These are phyloP conservation scores for Aplochiton taeniatus DNA, from an alignment of 2,797 vertebrate genomes.

Conservation along the genomic window DNA sequence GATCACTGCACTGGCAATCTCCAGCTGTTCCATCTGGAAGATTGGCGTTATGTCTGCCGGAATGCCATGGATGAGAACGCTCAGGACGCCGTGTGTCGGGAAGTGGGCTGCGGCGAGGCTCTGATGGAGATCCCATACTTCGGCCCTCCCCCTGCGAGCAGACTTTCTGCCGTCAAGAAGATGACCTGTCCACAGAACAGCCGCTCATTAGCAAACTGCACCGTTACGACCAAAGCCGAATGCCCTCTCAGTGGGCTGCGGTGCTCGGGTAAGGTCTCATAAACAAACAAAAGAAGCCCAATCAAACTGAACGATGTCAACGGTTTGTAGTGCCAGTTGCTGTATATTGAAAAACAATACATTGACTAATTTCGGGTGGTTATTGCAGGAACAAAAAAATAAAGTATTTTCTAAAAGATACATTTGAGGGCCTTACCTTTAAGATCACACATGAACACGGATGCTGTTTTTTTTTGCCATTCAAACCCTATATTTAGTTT, in stretches of 20 bases:
- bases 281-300: too few relatives aligned
- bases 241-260: background rate
- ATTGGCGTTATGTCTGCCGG: slow-evolving; percentile 14
- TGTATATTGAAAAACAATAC: too few relatives aligned
- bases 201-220: slow-evolving; percentile 13
- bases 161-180: accelerated
- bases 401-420: too few relatives aligned
- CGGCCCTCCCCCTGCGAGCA: accelerated
- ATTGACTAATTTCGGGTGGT: too few relatives aligned
- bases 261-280: slow-evolving; percentile 57
- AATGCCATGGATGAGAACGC: accelerated
- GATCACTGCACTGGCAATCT: slow-evolving; percentile 62
- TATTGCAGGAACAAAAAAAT: too few relatives aligned
- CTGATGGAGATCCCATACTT: accelerated
- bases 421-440: too few relatives aligned
- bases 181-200: accelerated
- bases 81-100: slow-evolving; percentile 39
- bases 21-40: slow-evolving; percentile 2
- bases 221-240: accelerated
- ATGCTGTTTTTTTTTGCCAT: background rate
- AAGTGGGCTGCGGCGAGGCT: slow-evolving; percentile 37
- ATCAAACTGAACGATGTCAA: too few relatives aligned
- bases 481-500: background rate
- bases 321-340: too few relatives aligned
- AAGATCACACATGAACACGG: too few relatives aligned